Conservation (phyloP, 2,888 invertebrate genomes). For the Ptycholaimellus sp. region DNA sequence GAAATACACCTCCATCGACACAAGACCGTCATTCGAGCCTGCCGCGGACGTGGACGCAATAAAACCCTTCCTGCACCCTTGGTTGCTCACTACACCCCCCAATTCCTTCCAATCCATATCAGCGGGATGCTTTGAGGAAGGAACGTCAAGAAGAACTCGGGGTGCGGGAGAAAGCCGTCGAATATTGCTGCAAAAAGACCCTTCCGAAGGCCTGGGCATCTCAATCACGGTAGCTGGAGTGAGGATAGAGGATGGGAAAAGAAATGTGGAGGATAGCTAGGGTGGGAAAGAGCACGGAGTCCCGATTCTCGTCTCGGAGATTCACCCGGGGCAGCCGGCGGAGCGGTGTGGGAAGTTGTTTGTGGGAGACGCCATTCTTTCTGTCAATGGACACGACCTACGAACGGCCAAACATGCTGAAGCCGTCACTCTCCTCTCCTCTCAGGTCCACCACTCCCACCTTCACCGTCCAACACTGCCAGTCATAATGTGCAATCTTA, state of each 20-base stretch:
- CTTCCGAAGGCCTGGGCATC: conserved; percentile 56
- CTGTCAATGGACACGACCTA: conserved; percentile 52
- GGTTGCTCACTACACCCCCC: conserved; percentile 4
- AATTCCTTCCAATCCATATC: no score
- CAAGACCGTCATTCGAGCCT: conserved; percentile 46
- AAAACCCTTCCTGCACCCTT: conserved; percentile 19
- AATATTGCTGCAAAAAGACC: conserved; percentile 44
- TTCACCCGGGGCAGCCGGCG: conserved; percentile 51
- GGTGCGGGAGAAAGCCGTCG: conserved; percentile 29
- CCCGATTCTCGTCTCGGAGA: conserved; percentile 57
- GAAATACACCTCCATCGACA: conserved; percentile 61
- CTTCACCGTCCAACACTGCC: no score
- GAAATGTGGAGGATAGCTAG: conserved; percentile 27
- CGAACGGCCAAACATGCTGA: conserved; percentile 53
- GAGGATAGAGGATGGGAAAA: background rate
- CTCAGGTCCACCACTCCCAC: conserved; percentile 39
- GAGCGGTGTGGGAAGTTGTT: conserved; percentile 45
- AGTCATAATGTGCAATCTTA: no score
- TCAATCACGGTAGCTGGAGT: conserved; percentile 45
- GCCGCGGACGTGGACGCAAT: conserved; percentile 27
- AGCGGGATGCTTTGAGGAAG: no score
- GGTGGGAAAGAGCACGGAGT: conserved; percentile 64
- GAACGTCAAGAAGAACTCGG: no score
- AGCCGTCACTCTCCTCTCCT: conserved; percentile 51
- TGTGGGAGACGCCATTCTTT: conserved; percentile 59